phyloP scores from a whole-genome alignment of 2,113 vertebrate species.

The Ginglymostoma cirratum region DNA sequence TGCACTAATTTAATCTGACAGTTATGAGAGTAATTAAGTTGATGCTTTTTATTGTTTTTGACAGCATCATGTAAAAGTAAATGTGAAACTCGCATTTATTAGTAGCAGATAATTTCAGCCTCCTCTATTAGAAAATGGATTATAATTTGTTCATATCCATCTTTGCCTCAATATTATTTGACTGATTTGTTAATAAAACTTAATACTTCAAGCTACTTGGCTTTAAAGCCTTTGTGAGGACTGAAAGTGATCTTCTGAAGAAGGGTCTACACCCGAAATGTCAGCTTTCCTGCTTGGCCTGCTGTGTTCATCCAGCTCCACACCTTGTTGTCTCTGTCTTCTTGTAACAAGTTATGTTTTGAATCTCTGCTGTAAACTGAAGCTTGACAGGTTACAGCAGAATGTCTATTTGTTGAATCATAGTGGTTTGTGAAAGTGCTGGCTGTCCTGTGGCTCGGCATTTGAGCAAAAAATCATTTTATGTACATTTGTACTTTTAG shows the following conservation, averaged over 20 bases:
- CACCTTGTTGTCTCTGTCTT: no score
- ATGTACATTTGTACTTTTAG: not conserved
- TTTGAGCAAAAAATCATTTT: slow-evolving; percentile 1
- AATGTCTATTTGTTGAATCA: not conserved
- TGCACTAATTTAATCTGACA: not conserved
- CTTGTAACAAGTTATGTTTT: not conserved
- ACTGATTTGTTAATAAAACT: not conserved
- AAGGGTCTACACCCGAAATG: no score
- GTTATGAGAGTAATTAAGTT: not conserved
- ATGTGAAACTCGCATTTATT: not conserved
- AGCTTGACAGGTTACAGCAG: not conserved
- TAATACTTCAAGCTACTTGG: not conserved
- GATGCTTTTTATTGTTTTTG: not conserved
- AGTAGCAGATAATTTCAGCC: slow-evolving; percentile 3
- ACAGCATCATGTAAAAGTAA: not conserved
- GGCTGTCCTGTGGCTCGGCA: not conserved
- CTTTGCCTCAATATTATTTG: not conserved
- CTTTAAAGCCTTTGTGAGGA: not conserved
- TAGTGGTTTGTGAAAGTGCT: not conserved
- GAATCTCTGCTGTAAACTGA: no score
- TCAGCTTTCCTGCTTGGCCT: no score
- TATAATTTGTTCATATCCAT: not conserved
- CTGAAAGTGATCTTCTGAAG: not conserved
- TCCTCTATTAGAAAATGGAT: not conserved
- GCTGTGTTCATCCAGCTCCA: no score